These are phyloP conservation scores for Dryoscopus gambensis DNA, from an alignment of 2,113 vertebrate genomes.

Conservation along the genomic window DNA sequence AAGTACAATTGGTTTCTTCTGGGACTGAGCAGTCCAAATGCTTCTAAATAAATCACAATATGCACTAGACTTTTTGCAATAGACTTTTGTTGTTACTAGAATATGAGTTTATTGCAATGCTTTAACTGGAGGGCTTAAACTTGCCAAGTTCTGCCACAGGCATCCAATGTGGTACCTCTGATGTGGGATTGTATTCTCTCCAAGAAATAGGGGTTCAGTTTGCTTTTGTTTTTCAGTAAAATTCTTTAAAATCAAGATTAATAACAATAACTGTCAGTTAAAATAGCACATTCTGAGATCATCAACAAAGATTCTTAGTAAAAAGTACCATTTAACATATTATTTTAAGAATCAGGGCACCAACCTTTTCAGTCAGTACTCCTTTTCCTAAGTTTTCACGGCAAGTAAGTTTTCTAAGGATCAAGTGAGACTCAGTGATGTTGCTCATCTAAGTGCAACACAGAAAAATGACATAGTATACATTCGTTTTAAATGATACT, in stretches of 20 bases:
- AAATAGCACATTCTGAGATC: neutral
- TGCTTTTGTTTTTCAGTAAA: neutral
- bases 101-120: neutral
- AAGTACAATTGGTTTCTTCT: neutral
- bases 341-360: neutral
- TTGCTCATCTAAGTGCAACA: neutral
- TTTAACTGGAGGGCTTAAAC: neutral
- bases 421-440: neutral
- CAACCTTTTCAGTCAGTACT: neutral
- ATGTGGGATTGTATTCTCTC: neutral
- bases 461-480: neutral
- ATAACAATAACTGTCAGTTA: neutral
- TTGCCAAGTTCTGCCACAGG: neutral
- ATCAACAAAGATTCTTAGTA: neutral
- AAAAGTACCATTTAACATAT: neutral
- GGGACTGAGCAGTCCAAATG: neutral
- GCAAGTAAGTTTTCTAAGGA: neutral
- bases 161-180: neutral
- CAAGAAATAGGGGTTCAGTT: neutral
- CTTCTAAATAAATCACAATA: neutral
- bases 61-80: neutral
- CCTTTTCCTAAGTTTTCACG: neutral
- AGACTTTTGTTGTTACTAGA: neutral
- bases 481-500: neutral
- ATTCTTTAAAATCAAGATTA: neutral